Evolutionary conservation across 2,797 vertebrate species (phyloP).

Genomic region (Gymnothorax reevesii): DNA sequence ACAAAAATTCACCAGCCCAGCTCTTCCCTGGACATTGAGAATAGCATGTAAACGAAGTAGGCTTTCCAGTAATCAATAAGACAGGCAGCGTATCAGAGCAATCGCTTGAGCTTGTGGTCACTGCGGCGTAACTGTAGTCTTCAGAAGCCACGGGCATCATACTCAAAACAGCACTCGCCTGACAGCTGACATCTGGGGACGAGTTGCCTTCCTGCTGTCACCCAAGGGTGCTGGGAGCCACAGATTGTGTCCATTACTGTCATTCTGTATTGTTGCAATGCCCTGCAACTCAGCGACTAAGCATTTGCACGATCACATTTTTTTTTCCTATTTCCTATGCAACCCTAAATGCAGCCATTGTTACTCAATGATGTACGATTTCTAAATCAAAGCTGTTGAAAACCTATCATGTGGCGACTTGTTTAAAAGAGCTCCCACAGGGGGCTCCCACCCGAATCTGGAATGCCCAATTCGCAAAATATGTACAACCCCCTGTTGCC

Average conservation of each 20-base stretch:
- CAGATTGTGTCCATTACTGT: constrained; percentile 5
- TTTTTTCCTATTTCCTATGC: too few relatives aligned
- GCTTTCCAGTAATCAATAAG: constrained; percentile 24
- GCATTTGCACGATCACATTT: background rate
- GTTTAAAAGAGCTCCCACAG: too few relatives aligned
- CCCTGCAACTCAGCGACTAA: background rate
- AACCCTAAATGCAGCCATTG: too few relatives aligned
- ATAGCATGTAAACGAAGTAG: constrained; percentile 11
- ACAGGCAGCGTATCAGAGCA: background rate
- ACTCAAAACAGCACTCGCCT: background rate
- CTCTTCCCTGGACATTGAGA: constrained; percentile 24
- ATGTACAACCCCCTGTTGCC: too few relatives aligned
- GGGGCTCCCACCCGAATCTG: too few relatives aligned
- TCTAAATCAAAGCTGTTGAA: too few relatives aligned
- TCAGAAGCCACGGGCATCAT: background rate
- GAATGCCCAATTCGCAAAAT: too few relatives aligned
- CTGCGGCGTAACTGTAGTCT: background rate
- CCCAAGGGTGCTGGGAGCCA: background rate
- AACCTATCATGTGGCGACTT: too few relatives aligned
- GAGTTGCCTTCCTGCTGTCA: constrained; percentile 8
- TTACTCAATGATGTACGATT: too few relatives aligned
- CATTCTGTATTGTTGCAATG: background rate
- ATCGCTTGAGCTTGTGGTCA: background rate
- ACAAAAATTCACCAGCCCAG: constrained; percentile 17
- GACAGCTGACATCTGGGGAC: background rate